Percentiles rank a stretch among this genome's conserved stretches.
Evolutionary conservation across 2,888 invertebrate genomes (phyloP).

Genomic region (Meganola albula): DNA sequence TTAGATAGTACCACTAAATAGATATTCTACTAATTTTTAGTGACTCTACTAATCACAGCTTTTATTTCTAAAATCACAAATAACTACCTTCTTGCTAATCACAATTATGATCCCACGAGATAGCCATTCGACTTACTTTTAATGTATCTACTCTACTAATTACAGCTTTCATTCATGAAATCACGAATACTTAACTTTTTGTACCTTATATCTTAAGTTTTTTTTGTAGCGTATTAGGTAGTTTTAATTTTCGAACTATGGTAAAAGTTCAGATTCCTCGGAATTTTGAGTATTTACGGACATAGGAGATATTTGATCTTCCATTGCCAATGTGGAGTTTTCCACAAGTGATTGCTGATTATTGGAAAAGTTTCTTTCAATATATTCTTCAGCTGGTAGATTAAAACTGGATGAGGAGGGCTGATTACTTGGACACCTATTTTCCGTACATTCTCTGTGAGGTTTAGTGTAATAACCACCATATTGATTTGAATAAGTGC

Average conservation of each 20-base stretch:
- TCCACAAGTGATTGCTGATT: constrained; percentile 13
- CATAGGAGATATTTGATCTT: constrained; percentile 9
- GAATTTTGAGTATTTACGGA: constrained; percentile 10
- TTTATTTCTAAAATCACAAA: constrained; percentile 10
- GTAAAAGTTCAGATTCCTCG: constrained; percentile 11
- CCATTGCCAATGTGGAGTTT: constrained; percentile 9
- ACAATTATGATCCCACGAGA: constrained; percentile 9
- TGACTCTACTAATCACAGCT: constrained; percentile 9
- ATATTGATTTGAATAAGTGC: constrained; percentile 12
- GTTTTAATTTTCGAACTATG: constrained; percentile 8
- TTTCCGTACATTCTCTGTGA: constrained; percentile 15
- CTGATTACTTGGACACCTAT: constrained; percentile 13
- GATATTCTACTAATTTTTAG: constrained; percentile 5
- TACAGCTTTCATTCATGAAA: constrained; percentile 10
- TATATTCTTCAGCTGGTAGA: constrained; percentile 15
- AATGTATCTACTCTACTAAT: constrained; percentile 10
- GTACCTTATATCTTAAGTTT: constrained; percentile 10
- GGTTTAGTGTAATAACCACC: constrained; percentile 11
- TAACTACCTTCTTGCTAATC: constrained; percentile 5
- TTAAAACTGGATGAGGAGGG: constrained; percentile 12
- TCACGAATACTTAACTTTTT: constrained; percentile 11
- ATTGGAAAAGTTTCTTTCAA: constrained; percentile 13
- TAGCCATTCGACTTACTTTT: constrained; percentile 7
- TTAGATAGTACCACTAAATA: constrained; percentile 9
- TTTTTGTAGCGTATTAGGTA: constrained; percentile 10